Evolutionary conservation across 2,113 vertebrate species (phyloP), one percentile per base, ranked within the genome.

Genomic region (Ornithorhynchus anatinus): DNA sequence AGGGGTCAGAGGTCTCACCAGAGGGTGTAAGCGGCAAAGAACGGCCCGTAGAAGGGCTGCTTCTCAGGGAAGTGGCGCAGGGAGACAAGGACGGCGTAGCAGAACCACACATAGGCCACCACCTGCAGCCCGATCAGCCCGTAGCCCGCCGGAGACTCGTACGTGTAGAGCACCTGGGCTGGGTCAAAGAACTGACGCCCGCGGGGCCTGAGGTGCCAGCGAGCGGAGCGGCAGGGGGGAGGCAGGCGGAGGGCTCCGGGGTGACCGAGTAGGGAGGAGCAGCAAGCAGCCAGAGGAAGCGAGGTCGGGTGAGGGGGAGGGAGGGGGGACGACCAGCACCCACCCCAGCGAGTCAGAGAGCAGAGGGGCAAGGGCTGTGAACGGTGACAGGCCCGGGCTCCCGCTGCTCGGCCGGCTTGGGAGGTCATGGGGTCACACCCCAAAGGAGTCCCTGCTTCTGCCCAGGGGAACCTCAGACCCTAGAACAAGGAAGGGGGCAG

Each of bases 61-160:
- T 97, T 97, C 87, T 97, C 96, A 0, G 96, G 96, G 63, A 95
- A 96, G 80, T 94, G 96, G 57, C 97, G 96, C 70, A 97, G 92
- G 1, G 96, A 96, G 82, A 96, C 83, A 39, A 97, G 91, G 42
- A 97, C 95, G 0, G 96, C 96, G 0, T 96, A 97, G 89, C 95
- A 95, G 90, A 97, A 97, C 96, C 96, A 97, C 75, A 96, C 94
- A 10, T 96, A 97, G 22, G 96, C 96, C 14, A 96, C 90, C 74
- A 96, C 93, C 92, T 97, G 96, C 68, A 97, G 91, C 17, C 92
- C 91, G 77, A 97, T 96, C 78, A 97, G 92, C 19, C 96, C 96
- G 0, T 97, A 97, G 36, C 96, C 96, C 1, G 95, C 96, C 0
- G 95, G 96, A 36, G 96, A 97, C 88, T 97, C 96, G 12, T 96